Evolutionary conservation across 37 sponge, comb jelly and placozoan species (phyloP), one percentile per base, ranked within the genome.

Genomic region (Crambe crambe): DNA sequence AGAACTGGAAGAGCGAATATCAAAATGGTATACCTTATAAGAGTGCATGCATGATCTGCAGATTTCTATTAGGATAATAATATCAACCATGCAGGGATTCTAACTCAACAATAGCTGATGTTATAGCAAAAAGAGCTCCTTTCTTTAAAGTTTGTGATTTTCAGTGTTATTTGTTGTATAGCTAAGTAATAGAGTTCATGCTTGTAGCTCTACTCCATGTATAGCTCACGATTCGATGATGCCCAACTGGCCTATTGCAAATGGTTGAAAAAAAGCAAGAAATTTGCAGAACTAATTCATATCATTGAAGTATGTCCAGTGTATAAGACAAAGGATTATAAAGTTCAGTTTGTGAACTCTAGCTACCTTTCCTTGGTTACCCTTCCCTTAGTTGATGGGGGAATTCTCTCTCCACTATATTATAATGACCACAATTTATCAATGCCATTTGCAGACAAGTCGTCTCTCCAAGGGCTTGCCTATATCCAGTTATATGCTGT

Each of bases 161-260:
- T 37, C 69, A 36, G 3, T 65, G 56, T 65, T 21, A 75, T 34
- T 3, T 23, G 26, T 1, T 77, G 18, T 78, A 26, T 37, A 86
- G 79, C 43, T 81, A 12, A 78, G 85, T 38, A n/a, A n/a, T n/a
- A n/a, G n/a, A n/a, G n/a, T n/a, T n/a, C n/a, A n/a, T n/a, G n/a
- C n/a, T n/a, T 78, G 43, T 44, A 90, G 91, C 73, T 90, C n/a
- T 90, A 90, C 57, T 68, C 86, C 5, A 80, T 73, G 74, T 90
- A 90, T 57, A 77, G 66, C 51, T 59, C 83, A 32, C 25, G 75
- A 39, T 90, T 85, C 68, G 91, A 86, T 32, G 23, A 60, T 20
- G 86, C 86, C 3, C 78, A 80, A 57, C n/a, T 73, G 57, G 86
- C 78, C 39, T 85, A 80, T 58, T 70, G 70, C 42, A 77, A 81